phyloP scores from a whole-genome alignment of 2,113 vertebrate species.

The Protobothrops mucrosquamatus region DNA sequence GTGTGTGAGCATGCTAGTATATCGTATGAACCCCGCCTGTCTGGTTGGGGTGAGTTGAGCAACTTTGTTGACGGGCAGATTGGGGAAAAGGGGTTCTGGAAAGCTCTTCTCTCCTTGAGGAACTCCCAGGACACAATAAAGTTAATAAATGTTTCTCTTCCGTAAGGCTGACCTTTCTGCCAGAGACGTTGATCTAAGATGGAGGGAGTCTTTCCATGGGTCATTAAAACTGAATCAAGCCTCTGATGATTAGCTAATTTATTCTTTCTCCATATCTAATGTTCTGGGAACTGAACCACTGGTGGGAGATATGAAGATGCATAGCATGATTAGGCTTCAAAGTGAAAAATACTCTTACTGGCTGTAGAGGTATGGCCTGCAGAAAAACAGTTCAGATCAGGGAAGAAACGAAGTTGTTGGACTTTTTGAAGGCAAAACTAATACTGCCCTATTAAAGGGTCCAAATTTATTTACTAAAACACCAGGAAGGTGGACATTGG shows the following conservation, averaged over 20 bases:
- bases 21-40: neutral
- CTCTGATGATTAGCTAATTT: conserved; percentile 57
- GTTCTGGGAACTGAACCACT: conserved; percentile 56
- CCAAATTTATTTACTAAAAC: neutral
- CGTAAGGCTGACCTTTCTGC: conserved; percentile 17
- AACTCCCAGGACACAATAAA: neutral
- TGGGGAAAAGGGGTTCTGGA: neutral
- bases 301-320: conserved; percentile 40
- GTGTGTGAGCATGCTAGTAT: neutral
- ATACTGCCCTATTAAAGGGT: neutral
- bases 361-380: neutral
- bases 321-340: conserved; percentile 4
- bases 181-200: conserved; percentile 37
- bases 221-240: conserved; percentile 51
- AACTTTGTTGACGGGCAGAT: neutral
- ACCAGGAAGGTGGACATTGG: neutral
- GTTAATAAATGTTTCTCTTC: conserved; percentile 1
- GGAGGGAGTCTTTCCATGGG: conserved; percentile 54
- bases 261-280: conserved; percentile 58
- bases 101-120: neutral
- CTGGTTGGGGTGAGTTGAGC: neutral
- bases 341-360: conserved; percentile 14
- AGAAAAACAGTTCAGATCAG: neutral
- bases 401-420: conserved; percentile 13
- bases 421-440: neutral